Base-by-base conservation (phyloP, 23 tunicate species). In the Halocynthia aurantium region DNA sequence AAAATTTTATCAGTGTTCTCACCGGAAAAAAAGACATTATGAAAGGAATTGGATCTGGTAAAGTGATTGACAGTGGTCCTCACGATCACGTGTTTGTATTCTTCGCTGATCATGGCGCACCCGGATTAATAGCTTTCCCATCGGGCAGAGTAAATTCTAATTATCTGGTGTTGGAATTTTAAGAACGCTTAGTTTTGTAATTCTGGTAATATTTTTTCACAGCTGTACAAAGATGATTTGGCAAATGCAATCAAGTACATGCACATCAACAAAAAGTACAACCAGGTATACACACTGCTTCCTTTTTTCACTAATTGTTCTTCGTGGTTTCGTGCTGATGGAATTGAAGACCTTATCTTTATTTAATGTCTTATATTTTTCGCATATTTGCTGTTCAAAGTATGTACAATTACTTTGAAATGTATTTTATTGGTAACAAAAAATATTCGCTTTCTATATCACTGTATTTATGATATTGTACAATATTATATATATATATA, bases 121-220 rank as follows among this genome's bases (percentile, higher is more conserved):
- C 88, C 8, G 96, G 96, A 6, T 68, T 89, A 5, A 80, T 89
- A 22, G 96, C 88, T n/a, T 89, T 89, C 58, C 96, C 96, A 31
- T 21, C 82, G 21, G 65, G 73, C n/a, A 67, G 75, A 86, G 95
- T 88, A 83, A 65, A 40, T 54, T 44, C 51, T n/a, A 15, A 58
- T n/a, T 13, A 13, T 58, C 17, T 58, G 17, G 63, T 58, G 15
- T 31, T 31, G 2, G 2, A 1, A n/a, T 60, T 15, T 60, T 17
- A n/a, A 60, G 4, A 60, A 60, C 2, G n/a, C n/a, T 15, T 15
- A 60, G 18, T 60, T 15, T 15, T 60, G 64, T 60, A 15, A n/a
- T 15, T 15, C 18, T 4, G 18, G 17, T 60, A 0, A 8, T 77
- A n/a, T 11, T 67, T 66, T 61, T 7, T 81, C 53, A 8, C 81